A percentile compares a stretch with the other conserved stretches of the same genome.
Conservation (phyloP, 2,888 invertebrate genomes). For the Argynnis bischoffii region DNA sequence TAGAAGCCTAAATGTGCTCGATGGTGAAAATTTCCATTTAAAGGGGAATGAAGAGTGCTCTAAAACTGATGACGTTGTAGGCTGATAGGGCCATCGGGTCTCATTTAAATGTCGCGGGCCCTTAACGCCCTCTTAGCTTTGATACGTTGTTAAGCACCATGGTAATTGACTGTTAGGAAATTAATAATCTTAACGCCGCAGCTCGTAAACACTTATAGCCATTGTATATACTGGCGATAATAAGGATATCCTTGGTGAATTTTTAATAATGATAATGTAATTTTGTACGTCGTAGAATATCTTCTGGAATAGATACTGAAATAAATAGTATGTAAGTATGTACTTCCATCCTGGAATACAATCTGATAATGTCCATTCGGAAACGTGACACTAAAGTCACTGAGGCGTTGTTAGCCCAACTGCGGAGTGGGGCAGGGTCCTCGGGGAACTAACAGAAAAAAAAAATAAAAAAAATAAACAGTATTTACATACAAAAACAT, state of each 20-base stretch:
- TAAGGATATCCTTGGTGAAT: slow-evolving; percentile 17
- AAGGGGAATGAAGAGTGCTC: slow-evolving; percentile 64
- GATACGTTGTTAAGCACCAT: slow-evolving; percentile 38
- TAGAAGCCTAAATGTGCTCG: slow-evolving; percentile 31
- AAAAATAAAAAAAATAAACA: too few relatives aligned
- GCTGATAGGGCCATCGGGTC: slow-evolving; percentile 70
- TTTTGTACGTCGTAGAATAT: background rate
- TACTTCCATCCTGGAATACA: too few relatives aligned
- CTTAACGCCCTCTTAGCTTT: slow-evolving; percentile 52
- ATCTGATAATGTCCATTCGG: too few relatives aligned
- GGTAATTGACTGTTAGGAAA: slow-evolving; percentile 39
- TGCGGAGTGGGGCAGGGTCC: too few relatives aligned
- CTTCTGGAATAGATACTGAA: slow-evolving; percentile 12
- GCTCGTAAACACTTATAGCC: slow-evolving; percentile 27
- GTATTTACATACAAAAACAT: too few relatives aligned
- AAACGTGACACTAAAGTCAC: too few relatives aligned
- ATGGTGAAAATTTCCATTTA: slow-evolving; percentile 58
- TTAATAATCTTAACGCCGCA: slow-evolving; percentile 33
- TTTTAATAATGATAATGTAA: slow-evolving; percentile 19
- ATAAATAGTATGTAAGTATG: background rate
- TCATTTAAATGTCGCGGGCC: slow-evolving; percentile 70
- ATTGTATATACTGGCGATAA: slow-evolving; percentile 30
- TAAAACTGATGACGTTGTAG: slow-evolving; percentile 75
- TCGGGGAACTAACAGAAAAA: too few relatives aligned
- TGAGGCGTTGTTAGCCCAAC: too few relatives aligned